A percentile compares a stretch with the other conserved stretches of the same genome.
Evolutionary conservation across 2,888 invertebrate species (phyloP).

Genomic region (Barypeithes pellucidus): DNA sequence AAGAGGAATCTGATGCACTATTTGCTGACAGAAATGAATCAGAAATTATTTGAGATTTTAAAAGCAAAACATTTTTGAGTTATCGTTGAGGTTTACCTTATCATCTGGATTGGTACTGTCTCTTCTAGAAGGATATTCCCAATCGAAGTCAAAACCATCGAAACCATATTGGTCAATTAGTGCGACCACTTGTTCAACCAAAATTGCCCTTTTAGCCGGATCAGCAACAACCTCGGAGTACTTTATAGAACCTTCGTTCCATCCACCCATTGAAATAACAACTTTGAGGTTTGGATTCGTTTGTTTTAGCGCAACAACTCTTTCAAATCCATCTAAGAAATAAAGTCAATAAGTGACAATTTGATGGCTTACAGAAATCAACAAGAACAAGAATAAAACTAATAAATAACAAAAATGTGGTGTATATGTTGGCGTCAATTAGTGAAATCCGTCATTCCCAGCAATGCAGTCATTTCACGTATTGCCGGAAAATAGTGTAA

Average conservation of each 20-base stretch:
- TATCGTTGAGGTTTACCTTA: no score
- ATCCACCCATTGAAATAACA: conserved; percentile 78
- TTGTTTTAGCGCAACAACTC: conserved; percentile 68
- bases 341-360: neutral
- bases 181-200: conserved; percentile 38
- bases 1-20: no score
- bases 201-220: conserved; percentile 56
- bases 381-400: no score
- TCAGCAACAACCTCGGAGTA: conserved; percentile 71
- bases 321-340: conserved; percentile 55
- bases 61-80: no score
- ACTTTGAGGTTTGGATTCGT: conserved; percentile 73
- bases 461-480: no score
- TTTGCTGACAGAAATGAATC: no score
- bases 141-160: conserved; percentile 88
- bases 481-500: no score
- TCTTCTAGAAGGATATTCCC: conserved; percentile 84
- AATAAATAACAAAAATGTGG: no score
- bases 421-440: no score
- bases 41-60: no score
- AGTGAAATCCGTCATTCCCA: no score
- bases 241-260: conserved; percentile 73
- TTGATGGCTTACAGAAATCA: neutral
- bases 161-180: conserved; percentile 74
- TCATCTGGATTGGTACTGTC: conserved; percentile 55